Evolutionary conservation across 2,113 vertebrate species (phyloP), one percentile per base, ranked within the genome.

Genomic region (Cyrtonyx montezumae): DNA sequence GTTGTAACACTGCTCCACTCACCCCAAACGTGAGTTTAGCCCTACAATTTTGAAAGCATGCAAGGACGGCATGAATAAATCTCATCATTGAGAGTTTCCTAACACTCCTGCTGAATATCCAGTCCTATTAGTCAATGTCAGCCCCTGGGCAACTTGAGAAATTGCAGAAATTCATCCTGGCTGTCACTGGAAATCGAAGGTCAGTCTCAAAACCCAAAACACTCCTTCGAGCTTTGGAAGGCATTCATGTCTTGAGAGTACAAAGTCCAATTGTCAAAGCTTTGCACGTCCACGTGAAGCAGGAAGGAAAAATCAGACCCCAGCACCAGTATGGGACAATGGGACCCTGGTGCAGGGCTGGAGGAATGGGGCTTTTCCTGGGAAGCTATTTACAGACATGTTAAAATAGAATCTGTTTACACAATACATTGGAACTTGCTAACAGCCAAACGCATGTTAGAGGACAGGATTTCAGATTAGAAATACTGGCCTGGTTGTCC

Each of bases 221-320:
- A 77, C 37, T 84, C 56, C 67, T 96, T 93, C 56, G 63, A 93
- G 78, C 80, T 86, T 91, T 91, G 87, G 84, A 95, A 96, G 45
- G 70, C 46, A 70, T 82, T 92, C 79, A 59, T 11, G 16, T 91
- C 84, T 94, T 87, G 87, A 70, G 79, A 95, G 71, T 87, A 92
- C 68, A 92, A 89, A 94, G 49, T 74, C 65, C 63, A 74, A 92
- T 92, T 94, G 87, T 94, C 94, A 92, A 85, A 96, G 87, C 51
- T 46, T 67, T 61, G 51, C 78, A 79, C 2, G 0, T 84, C 63
- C 70, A 40, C 19, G 22, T 25, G 36, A 79, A 91, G 92, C 89
- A 94, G 94, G 94, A 96, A 94, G 91, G 63, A 77, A 95, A 94
- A 92, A 74, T 87, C 92, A 87, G 95, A 91, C 79, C 91, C 89